Base-by-base conservation (phyloP, 2,888 invertebrate species). In the Sturmia bella region DNA sequence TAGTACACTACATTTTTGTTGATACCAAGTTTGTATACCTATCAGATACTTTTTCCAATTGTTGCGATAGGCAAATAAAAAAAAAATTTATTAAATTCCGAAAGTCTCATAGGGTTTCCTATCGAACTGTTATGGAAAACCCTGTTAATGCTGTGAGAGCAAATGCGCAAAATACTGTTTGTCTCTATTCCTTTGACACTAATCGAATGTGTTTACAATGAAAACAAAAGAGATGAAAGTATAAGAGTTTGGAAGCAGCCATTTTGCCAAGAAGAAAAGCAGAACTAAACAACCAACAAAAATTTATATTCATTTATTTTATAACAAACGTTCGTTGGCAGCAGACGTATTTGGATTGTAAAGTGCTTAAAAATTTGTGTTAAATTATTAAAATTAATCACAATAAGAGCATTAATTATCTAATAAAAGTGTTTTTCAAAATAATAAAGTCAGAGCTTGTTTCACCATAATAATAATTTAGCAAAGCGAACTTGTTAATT, bases 271-370 rank as follows among this genome's bases (percentile, higher is more conserved):
- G 63, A 69, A 70, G 41, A 56, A 78, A 64, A 32, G 21, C 63
- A 63, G 57, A 69, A 57, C 41, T 64, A 74, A 72, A 74, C 61
- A 64, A 75, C 11, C 21, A 80, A 64, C 24, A 56, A 66, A 50
- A 74, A 57, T 15, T 50, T 64, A 50, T 63, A 69, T 21, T 63
- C 68, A 70, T 63, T 80, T 57, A 80, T 80, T 80, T 80, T 74
- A 69, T 52, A 57, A 80, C 17, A 69, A 64, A 43, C 80, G 41
- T 50, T 80, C 74, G 57, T 69, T 75, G 56, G 80, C 50, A 57
- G 43, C 74, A 74, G 80, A 69, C 80, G 74, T 56, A 21, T 37
- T 64, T 68, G 32, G 12, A 17, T 12, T 45, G 52, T 39, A 52
- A 27, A 43, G 41, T 37, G 27, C 32, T 32, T 19, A 21, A 57